These are phyloP conservation scores for Brachypodius melanocephalos DNA, from an alignment of 2,113 vertebrate species.

Conservation along the genomic window DNA sequence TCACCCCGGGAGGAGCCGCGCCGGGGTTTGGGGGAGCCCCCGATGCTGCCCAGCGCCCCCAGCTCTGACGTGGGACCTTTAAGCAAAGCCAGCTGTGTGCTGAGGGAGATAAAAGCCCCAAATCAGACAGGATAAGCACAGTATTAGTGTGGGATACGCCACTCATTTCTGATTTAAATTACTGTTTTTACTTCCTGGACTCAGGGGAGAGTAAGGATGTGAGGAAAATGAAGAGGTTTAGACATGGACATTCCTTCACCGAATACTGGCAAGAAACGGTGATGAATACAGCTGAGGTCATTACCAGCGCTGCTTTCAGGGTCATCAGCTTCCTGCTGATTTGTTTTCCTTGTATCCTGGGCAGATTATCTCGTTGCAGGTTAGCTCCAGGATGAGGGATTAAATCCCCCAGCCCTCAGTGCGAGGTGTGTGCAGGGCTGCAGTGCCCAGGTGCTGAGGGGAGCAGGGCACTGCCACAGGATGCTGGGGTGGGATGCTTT, in stretches of 20 bases:
- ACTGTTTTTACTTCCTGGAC: constrained; percentile 62
- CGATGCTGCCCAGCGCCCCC: constrained; percentile 33
- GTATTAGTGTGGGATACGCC: constrained; percentile 76
- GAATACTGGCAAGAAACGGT: constrained; percentile 55
- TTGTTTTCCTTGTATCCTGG: neutral
- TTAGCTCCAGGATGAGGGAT: neutral
- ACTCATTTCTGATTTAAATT: constrained; percentile 72
- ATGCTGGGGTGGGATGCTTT: neutral
- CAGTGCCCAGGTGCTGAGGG: fast-evolving
- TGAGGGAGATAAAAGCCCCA: constrained; percentile 78
- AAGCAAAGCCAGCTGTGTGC: constrained; percentile 83
- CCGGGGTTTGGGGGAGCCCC: constrained; percentile 27
- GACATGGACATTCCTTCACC: constrained; percentile 56
- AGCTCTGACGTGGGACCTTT: constrained; percentile 73
- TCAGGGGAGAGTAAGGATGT: constrained; percentile 65
- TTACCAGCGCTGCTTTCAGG: neutral
- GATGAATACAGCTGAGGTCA: constrained; percentile 51
- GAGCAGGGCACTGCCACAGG: neutral
- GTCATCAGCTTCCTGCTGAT: constrained; percentile 28
- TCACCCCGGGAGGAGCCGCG: neutral
- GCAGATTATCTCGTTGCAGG: neutral
- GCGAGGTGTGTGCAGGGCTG: neutral
- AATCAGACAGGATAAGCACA: constrained; percentile 79
- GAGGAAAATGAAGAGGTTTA: constrained; percentile 61
- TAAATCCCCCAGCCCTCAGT: neutral